Percentiles rank a stretch among this genome's conserved stretches.
Evolutionary conservation across 1,140 invertebrate genomes (phyloP).

Genomic region (Cotesia chilonis): DNA sequence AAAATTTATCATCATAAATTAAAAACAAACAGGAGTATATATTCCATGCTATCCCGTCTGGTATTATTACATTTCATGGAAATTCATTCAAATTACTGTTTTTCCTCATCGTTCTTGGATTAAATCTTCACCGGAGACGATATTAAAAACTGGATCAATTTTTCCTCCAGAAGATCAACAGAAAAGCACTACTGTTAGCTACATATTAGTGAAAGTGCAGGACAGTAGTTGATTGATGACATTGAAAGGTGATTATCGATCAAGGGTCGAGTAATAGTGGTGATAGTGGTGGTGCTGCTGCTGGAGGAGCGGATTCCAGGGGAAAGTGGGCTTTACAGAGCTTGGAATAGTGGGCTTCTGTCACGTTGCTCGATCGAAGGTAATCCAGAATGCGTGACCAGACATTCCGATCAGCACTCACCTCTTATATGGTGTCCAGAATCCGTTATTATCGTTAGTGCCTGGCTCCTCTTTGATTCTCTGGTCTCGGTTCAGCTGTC

Average conservation of each 20-base stretch:
- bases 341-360: slow-evolving; percentile 1
- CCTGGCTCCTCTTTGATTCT: slow-evolving; percentile 26
- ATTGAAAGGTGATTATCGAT: slow-evolving; percentile 19
- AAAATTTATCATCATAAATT: too few species aligned
- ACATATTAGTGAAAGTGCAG: too few species aligned
- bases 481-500: neutral
- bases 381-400: slow-evolving; percentile 42
- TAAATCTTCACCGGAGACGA: too few species aligned
- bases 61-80: too few species aligned
- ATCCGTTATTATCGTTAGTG: slow-evolving; percentile 42
- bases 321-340: slow-evolving; percentile 14
- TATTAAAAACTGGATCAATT: too few species aligned
- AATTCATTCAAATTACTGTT: too few species aligned
- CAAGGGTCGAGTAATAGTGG: slow-evolving; percentile 1
- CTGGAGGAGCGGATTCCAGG: neutral
- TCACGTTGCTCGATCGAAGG: slow-evolving; percentile 37
- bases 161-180: too few species aligned
- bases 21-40: too few species aligned
- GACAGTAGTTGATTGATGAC: slow-evolving; percentile 28
- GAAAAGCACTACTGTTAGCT: too few species aligned
- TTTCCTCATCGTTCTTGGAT: too few species aligned
- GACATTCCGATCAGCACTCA: slow-evolving; percentile 40
- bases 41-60: too few species aligned
- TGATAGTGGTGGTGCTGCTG: too few species aligned
- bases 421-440: slow-evolving; percentile 36